Evolutionary conservation across 2,797 vertebrate genomes (phyloP), one percentile per base, ranked within the genome.

Genomic region (Trachurus trachurus): DNA sequence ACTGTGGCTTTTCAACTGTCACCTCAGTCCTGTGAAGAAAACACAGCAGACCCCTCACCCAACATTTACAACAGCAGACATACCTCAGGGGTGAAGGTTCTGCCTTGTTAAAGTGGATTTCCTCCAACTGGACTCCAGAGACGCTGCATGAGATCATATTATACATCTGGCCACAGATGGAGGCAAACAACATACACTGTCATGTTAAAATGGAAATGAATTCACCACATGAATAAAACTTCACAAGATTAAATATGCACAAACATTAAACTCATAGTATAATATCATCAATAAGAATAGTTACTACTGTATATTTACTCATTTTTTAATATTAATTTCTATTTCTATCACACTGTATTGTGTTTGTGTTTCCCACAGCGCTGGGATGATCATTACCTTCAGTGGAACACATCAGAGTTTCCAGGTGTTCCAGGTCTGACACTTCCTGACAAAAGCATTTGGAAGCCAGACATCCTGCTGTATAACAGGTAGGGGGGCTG

Each of bases 391-490:
- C 81, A 94, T 87, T 96, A 96, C 72, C 95, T 99, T 6, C 95
- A 94, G 76, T 99, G 98, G 98, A 95, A 99, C 16, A 12, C 88
- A 52, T 95, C 95, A 2, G 96, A 97, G 0, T 99, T 97, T 78
- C 96, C 97, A 0, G 97, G 97, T 7, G 97, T 99, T 91, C 93
- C 93, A 91, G 97, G 94, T 0, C 93, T 99, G 21, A 96, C 97
- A 72, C 97, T 99, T 91, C 97, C 97, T 1, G 96, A 96, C 86
- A 90, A 95, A 52, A 94, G 96, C 68, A 96, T 99, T 77, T 99
- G 98, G 98, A 99, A 95, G 81, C 98, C 98, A 1, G 98, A 99
- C 90, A 98, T 99, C 81, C 96, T 99, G 71, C 97, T 99, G 17
- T 99, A 98, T 66, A 99, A 99, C 97, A 99, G 98, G 98, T 98